A percentile compares a stretch with the other conserved stretches of the same genome.
These are phyloP conservation scores for Cololabis saira DNA, from an alignment of 2,113 vertebrate species.

Conservation along the genomic window DNA sequence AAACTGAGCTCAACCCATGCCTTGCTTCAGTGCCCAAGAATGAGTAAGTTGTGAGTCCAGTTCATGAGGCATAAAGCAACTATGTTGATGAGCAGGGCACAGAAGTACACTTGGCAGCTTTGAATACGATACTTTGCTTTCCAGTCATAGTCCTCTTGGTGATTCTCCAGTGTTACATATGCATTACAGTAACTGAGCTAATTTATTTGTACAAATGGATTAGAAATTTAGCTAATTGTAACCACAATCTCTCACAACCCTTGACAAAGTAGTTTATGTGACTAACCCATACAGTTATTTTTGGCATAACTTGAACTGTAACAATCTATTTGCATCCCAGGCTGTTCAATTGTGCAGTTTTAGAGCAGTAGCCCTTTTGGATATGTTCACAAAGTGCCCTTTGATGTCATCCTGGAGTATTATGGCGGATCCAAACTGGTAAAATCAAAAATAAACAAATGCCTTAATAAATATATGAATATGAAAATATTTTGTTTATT, in stretches of 20 bases:
- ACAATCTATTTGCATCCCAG: background rate
- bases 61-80: slow-evolving; percentile 2
- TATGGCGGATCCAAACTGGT: too few relatives aligned
- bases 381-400: too few relatives aligned
- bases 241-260: too few relatives aligned
- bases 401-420: too few relatives aligned
- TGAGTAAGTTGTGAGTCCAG: background rate
- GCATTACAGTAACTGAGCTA: background rate
- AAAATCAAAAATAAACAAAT: too few relatives aligned
- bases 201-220: background rate
- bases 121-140: slow-evolving; percentile 8
- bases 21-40: background rate
- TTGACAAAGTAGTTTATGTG: background rate
- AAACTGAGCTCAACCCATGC: background rate
- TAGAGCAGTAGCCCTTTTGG: too few relatives aligned
- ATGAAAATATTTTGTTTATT: too few relatives aligned
- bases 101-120: slow-evolving; percentile 23
- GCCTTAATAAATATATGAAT: too few relatives aligned
- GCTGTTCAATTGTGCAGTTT: background rate
- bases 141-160: background rate
- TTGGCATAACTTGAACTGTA: background rate
- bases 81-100: slow-evolving; percentile 10
- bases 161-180: background rate
- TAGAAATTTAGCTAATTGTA: too few relatives aligned
- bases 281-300: background rate